Percentiles rank a stretch among this genome's conserved stretches.
phyloP scores from a whole-genome alignment of 37 sponge, comb jelly and placozoan genomes.

The Theonella swinhoei region DNA sequence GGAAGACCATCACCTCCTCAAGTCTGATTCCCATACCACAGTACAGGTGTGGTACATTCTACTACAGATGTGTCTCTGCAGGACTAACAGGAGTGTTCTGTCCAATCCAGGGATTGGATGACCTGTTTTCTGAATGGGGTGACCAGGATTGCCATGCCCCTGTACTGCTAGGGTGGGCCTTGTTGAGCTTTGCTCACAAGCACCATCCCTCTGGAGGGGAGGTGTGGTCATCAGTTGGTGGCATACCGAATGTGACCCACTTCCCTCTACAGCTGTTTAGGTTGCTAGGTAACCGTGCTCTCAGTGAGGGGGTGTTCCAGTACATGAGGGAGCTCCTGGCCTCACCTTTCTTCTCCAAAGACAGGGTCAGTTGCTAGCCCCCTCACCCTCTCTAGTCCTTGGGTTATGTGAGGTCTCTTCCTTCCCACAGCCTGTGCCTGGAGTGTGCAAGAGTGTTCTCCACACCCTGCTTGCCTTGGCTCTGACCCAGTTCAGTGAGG shows the following conservation, averaged over 20 bases:
- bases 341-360: conserved; percentile 36
- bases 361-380: conserved; percentile 53
- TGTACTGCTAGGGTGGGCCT: conserved; percentile 54
- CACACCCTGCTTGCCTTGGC: conserved; percentile 38
- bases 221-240: too few species aligned
- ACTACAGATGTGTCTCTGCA: background rate
- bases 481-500: conserved; percentile 46
- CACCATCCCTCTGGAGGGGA: background rate
- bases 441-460: conserved; percentile 11
- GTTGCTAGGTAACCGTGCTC: conserved; percentile 39
- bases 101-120: conserved; percentile 27
- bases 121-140: conserved; percentile 35
- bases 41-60: background rate
- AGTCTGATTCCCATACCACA: background rate
- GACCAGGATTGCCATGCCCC: conserved; percentile 43
- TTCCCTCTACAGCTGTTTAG: conserved; percentile 17
- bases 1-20: conserved; percentile 7
- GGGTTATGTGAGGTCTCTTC: background rate
- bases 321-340: conserved; percentile 45
- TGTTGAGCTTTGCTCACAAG: conserved; percentile 13
- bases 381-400: background rate
- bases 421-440: conserved; percentile 48
- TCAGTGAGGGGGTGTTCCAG: conserved; percentile 46
- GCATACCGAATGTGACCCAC: too few species aligned
- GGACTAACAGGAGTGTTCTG: background rate